These are phyloP conservation scores for Meiosimyza decipiens DNA, from an alignment of 2,888 invertebrate species.

Conservation along the genomic window DNA sequence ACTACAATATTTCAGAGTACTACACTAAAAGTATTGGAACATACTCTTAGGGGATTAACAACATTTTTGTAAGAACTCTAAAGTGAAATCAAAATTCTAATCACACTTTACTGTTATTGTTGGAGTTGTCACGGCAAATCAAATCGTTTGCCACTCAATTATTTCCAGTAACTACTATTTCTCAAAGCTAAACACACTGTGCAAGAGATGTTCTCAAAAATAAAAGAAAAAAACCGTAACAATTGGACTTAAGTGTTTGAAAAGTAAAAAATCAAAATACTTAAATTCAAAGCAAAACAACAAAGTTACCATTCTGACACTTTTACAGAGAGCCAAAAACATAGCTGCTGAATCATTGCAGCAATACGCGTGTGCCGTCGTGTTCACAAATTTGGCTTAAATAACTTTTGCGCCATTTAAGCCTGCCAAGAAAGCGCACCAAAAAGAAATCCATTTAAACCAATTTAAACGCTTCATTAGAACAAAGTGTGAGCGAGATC, in stretches of 20 bases:
- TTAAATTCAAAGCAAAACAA: not conserved
- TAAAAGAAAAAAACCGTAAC: not conserved
- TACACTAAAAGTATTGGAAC: too few relatives aligned
- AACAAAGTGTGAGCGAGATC: slow-evolving; percentile 45
- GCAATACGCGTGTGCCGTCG: slow-evolving; percentile 14
- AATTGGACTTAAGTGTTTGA: not conserved
- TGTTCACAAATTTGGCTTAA: slow-evolving; percentile 2
- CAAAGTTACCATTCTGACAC: not conserved
- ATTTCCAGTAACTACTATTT: too few relatives aligned
- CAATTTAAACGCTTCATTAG: slow-evolving; percentile 34
- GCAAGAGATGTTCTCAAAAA: too few relatives aligned
- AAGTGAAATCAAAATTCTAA: too few relatives aligned
- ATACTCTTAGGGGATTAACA: too few relatives aligned
- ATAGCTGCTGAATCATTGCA: slow-evolving; percentile 29
- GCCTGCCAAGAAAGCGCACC: slow-evolving; percentile 35
- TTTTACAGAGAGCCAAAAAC: not conserved
- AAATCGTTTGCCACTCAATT: too few relatives aligned
- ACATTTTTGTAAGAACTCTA: too few relatives aligned
- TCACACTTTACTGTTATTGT: too few relatives aligned
- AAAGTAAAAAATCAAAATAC: not conserved
- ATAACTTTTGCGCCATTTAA: slow-evolving; percentile 17
- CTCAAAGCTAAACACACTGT: too few relatives aligned
- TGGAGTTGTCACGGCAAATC: too few relatives aligned
- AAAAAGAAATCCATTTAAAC: slow-evolving; percentile 19
- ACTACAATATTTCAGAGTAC: too few relatives aligned